Conservation (phyloP, 2,113 vertebrate species). For the Sylvilagus bachmani region DNA sequence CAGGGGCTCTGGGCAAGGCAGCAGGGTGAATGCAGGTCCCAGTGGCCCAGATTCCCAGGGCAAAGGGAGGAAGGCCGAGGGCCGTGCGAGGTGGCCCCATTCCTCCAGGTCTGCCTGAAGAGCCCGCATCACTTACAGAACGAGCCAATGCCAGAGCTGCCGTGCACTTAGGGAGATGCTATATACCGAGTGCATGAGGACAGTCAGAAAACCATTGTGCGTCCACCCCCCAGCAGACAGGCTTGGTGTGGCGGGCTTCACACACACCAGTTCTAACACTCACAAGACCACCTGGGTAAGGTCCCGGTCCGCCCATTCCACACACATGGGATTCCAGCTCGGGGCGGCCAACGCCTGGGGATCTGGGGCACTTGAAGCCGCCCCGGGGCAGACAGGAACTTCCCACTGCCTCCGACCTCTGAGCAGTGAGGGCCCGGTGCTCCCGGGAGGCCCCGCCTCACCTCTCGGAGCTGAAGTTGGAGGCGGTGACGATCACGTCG, state of each 20-base stretch:
- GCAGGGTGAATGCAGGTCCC: background rate
- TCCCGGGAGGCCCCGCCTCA: background rate
- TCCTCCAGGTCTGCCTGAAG: background rate
- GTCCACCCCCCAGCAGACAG: background rate
- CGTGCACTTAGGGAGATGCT: too few relatives aligned
- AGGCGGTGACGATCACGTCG: slow-evolving; percentile 98
- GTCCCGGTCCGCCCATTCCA: background rate
- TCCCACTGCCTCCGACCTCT: background rate
- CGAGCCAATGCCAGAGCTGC: background rate
- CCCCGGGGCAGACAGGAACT: background rate
- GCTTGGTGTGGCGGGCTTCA: background rate
- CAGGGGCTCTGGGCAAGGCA: background rate
- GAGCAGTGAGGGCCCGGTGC: too few relatives aligned
- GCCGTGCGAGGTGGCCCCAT: background rate
- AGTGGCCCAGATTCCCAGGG: background rate
- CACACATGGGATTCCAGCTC: background rate
- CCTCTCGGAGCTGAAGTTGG: slow-evolving; percentile 99
- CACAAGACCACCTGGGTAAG: fast-evolving
- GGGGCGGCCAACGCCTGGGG: background rate
- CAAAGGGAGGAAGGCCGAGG: background rate
- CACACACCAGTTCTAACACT: background rate
- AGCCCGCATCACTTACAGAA: background rate
- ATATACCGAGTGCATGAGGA: background rate
- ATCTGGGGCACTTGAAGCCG: background rate
- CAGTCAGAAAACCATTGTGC: background rate